Conservation (phyloP, 2,113 vertebrate species). For the Pluvialis apricaria region DNA sequence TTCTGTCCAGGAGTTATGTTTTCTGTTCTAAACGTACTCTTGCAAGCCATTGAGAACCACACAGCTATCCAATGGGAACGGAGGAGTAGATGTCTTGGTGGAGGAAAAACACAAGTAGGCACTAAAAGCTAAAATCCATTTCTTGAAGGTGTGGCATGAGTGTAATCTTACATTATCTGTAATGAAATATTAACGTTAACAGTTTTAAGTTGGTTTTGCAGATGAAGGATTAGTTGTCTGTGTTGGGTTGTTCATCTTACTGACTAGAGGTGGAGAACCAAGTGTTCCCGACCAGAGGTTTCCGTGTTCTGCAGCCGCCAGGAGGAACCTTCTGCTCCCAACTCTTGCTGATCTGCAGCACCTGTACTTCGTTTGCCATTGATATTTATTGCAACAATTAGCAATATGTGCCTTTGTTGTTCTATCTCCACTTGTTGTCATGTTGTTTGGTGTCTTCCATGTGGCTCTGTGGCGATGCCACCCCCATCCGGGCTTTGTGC, state of each 20-base stretch:
- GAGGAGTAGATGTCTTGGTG: neutral
- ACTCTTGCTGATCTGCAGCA: neutral
- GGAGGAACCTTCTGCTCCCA: neutral
- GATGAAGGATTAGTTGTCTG: neutral
- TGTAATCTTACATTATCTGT: neutral
- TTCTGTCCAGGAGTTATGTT: neutral
- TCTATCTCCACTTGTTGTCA: accelerated
- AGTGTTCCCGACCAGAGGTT: neutral
- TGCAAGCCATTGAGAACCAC: neutral
- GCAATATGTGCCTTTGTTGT: neutral
- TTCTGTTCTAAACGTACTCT: neutral
- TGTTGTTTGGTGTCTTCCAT: neutral
- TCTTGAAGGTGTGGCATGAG: neutral
- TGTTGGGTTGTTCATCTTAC: neutral
- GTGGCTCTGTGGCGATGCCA: accelerated
- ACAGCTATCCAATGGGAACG: neutral
- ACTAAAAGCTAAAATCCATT: neutral
- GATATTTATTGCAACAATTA: neutral
- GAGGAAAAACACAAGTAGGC: neutral
- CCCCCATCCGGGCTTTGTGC: accelerated
- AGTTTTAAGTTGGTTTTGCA: neutral
- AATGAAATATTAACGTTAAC: neutral
- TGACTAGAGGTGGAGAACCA: neutral
- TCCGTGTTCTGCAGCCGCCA: accelerated
- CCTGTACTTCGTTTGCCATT: neutral